phyloP scores from a whole-genome alignment of 2,888 invertebrate species.

The Drosophila leonis region DNA sequence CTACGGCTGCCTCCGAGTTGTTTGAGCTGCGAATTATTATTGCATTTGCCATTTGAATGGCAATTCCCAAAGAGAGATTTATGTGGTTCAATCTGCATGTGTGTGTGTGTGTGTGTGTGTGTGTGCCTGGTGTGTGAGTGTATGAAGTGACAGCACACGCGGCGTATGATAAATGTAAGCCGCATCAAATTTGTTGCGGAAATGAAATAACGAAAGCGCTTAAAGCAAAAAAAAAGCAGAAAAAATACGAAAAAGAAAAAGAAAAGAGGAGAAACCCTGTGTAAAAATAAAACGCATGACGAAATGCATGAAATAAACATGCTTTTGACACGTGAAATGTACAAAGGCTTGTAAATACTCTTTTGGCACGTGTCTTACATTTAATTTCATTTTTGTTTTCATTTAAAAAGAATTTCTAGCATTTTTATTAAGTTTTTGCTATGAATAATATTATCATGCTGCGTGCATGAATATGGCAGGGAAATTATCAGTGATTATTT shows the following conservation, averaged over 20 bases:
- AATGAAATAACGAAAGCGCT: constrained; percentile 60
- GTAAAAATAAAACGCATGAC: constrained; percentile 4
- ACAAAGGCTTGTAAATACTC: neutral
- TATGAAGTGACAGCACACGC: constrained; percentile 44
- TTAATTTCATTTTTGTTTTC: neutral
- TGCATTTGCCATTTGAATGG: constrained; percentile 68
- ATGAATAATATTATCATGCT: neutral
- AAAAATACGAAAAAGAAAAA: constrained; percentile 6
- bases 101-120: constrained; percentile 12
- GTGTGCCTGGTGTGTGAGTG: constrained; percentile 11
- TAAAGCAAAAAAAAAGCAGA: constrained; percentile 26
- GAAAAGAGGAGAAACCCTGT: neutral
- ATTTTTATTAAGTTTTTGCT: neutral
- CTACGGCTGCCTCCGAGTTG: constrained; percentile 42
- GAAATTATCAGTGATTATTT: neutral
- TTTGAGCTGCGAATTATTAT: constrained; percentile 68
- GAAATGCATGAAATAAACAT: constrained; percentile 5
- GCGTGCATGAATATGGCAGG: neutral
- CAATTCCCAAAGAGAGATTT: constrained; percentile 45
- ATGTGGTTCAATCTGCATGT: constrained; percentile 18
- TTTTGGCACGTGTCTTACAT: neutral
- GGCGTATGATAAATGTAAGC: constrained; percentile 69
- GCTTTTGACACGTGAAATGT: neutral
- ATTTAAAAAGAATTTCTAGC: neutral
- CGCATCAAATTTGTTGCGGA: constrained; percentile 61